A percentile compares a stretch with the other conserved stretches of the same genome.
phyloP scores from a whole-genome alignment of 2,113 vertebrate genomes.

The Cathartes aura region DNA sequence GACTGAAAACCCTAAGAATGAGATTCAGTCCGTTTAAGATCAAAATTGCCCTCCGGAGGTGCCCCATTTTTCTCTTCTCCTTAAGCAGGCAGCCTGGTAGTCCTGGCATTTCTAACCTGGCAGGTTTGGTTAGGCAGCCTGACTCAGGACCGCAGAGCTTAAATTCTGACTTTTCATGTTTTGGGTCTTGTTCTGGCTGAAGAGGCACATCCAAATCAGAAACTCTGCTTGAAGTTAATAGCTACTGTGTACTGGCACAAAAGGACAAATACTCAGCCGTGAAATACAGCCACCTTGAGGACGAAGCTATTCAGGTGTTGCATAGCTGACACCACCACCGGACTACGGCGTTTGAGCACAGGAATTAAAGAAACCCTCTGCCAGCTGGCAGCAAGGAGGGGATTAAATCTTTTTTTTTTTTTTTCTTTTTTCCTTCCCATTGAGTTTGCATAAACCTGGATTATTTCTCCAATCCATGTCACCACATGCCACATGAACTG shows the following conservation, averaged over 20 bases:
- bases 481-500: not conserved
- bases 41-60: not conserved
- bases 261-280: not conserved
- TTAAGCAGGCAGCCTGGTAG: not conserved
- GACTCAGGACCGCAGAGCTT: not conserved
- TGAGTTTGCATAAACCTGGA: not conserved
- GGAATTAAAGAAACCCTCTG: not conserved
- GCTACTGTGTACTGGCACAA: not conserved
- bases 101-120: not conserved
- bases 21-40: not conserved
- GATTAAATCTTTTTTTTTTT: not conserved
- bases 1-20: not conserved
- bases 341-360: not conserved
- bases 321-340: not conserved
- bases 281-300: not conserved
- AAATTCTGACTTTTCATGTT: not conserved
- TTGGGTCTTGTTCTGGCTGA: not conserved
- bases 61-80: not conserved
- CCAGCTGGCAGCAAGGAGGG: not conserved
- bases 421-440: not conserved
- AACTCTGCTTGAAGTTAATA: not conserved
- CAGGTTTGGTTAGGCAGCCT: not conserved
- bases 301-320: not conserved
- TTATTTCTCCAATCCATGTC: not conserved
- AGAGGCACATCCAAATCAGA: not conserved